A percentile compares a stretch with the other conserved stretches of the same genome.
Evolutionary conservation across 2,797 vertebrate species (phyloP).

Genomic region (Melopsittacus undulatus): DNA sequence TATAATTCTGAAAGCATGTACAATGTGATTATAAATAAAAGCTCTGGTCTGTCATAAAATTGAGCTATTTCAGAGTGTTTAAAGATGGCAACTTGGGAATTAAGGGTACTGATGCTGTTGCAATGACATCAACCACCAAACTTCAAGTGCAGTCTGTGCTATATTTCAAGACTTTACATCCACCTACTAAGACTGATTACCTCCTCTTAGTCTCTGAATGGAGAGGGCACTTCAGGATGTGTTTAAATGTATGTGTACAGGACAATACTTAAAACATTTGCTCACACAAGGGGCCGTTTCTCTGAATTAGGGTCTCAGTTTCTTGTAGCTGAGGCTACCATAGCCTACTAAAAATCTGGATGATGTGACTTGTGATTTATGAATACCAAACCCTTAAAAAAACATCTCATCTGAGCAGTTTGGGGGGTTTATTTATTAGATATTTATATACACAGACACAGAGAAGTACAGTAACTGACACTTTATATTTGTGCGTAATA

Average conservation of each 20-base stretch:
- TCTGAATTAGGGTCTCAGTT: neutral
- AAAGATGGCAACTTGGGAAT: neutral
- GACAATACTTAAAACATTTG: neutral
- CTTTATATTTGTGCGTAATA: neutral
- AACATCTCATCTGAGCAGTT: constrained; percentile 24
- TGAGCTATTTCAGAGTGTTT: neutral
- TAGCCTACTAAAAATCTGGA: neutral
- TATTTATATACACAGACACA: neutral
- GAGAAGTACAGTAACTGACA: neutral
- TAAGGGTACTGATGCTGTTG: neutral
- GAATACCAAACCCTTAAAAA: neutral
- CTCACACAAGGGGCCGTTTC: neutral
- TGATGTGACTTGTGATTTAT: constrained; percentile 3
- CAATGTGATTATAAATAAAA: constrained; percentile 27
- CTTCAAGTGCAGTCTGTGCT: neutral
- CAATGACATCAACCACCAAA: constrained; percentile 38
- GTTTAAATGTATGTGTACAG: neutral
- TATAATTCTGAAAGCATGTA: neutral
- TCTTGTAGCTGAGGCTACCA: neutral
- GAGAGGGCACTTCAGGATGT: constrained; percentile 16
- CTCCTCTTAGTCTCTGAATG: constrained; percentile 37
- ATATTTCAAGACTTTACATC: neutral
- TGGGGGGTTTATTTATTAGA: neutral
- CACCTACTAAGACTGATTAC: constrained; percentile 21
- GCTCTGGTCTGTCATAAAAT: neutral